Evolutionary conservation across 2,113 vertebrate genomes (phyloP), one percentile per base, ranked within the genome.

Genomic region (Ceyx cyanopectus): DNA sequence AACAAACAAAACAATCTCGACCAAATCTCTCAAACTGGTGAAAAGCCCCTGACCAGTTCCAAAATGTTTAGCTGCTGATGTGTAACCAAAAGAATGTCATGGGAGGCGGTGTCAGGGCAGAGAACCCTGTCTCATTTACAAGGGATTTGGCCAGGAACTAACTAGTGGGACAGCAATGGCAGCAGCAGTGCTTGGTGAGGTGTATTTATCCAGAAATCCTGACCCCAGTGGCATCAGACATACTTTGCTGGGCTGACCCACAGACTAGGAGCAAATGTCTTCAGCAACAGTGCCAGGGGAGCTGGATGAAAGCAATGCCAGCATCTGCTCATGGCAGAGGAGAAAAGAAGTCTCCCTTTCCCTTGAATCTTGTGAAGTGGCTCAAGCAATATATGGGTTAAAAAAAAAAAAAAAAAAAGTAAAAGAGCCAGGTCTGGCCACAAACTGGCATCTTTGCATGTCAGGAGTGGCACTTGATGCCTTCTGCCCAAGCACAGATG

Each of bases 301-400:
- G 34, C 7, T 0, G 43, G 41, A 27, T 2, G 53, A 22, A 17
- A 51, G 4, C 46, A 23, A 29, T 0, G 45, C 54, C 20, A 3
- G 0, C 1, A 5, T 5, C 74, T 10, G 86, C 43, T 11, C 27
- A 2, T 0, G 20, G n/a, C 14, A 12, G 14, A 7, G 89, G 24
- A 16, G 61, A 32, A 9, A 30, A 7, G 6, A 27, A 12, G 27
- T 7, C 50, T 8, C 34, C 32, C 10, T 29, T 54, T 12, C 12
- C 83, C 73, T 30, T 1, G 5, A 7, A 10, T 0, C 0, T 2
- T 7, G 37, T 1, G 3, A 45, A 37, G n/a, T 9, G 24, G 20
- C 22, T 54, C 48, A 5, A 15, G n/a, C 8, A 1, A 12, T 2
- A 3, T 2, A 8, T 0, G 1, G 10, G 14, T 26, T 48, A 10